phyloP scores from a whole-genome alignment of 2,888 invertebrate species.

The Drosophila falleni region DNA sequence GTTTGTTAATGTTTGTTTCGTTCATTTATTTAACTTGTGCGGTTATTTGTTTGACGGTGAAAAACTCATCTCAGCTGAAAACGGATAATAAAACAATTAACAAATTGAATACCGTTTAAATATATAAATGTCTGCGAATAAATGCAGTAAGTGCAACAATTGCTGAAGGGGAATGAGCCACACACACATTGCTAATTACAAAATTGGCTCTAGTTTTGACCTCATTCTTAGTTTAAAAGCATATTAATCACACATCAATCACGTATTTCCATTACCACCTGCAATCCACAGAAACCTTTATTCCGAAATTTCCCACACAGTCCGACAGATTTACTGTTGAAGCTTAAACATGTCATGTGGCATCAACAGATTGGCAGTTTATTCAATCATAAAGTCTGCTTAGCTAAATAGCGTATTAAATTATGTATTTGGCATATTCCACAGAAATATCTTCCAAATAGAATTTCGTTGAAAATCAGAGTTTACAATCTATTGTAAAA shows the following conservation, averaged over 20 bases:
- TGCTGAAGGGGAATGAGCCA: not conserved
- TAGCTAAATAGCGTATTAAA: not conserved
- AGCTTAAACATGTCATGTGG: not conserved
- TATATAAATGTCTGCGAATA: too few species aligned
- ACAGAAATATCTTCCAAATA: not conserved
- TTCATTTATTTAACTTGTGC: constrained; percentile 28
- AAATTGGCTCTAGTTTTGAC: not conserved
- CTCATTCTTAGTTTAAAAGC: not conserved
- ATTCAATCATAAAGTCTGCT: not conserved
- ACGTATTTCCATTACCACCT: not conserved
- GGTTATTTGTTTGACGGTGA: constrained; percentile 12
- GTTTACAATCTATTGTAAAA: not conserved
- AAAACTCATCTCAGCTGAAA: not conserved
- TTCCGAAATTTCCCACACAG: not conserved
- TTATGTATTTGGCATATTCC: not conserved
- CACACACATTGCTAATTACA: not conserved
- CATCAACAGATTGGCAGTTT: constrained; percentile 6
- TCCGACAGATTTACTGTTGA: not conserved
- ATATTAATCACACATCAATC: constrained; percentile 2
- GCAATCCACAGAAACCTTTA: not conserved
- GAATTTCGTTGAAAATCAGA: not conserved
- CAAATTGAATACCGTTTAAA: not conserved
- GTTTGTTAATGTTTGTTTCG: constrained; percentile 7
- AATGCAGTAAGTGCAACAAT: not conserved
- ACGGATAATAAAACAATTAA: constrained; percentile 17